Evolutionary conservation across 2,113 vertebrate genomes (phyloP), one percentile per base, ranked within the genome.

Genomic region (Caracal caracal): DNA sequence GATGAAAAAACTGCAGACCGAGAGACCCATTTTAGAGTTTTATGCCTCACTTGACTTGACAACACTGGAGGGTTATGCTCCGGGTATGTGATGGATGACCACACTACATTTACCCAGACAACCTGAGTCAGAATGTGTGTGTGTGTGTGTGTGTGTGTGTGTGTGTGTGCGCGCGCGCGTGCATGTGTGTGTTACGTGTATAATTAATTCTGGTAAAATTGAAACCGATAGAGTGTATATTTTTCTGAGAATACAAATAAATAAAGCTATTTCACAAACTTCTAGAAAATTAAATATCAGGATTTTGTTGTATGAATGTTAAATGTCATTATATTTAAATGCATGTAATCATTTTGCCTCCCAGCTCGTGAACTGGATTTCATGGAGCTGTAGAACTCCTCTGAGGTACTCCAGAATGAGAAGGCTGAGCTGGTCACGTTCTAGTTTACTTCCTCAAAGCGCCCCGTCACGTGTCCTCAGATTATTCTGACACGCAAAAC

Each of bases 131-230:
- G 28, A 66, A 17, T 33, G 10, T 6, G 20, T 33, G 78, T 16
- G 9, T 43, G 20, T 37, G 70, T 35, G 68, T 15, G 24, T 3
- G 26, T 2, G 8, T 12, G 0, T 26, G 12, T 26, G 3, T 70
- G 68, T 65, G 15, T 61, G 51, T 83, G 22, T 71, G 30, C 79
- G 40, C 5, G 37, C 3, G 40, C 40, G 5, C 1, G 40, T 59
- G 51, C 22, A 13, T n/a, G 26, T 78, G 19, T 84, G 81, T 90
- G 63, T 47, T 59, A 83, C 73, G 9, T 59, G 56, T 22, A n/a
- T 16, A 65, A 30, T 90, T 78, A 78, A 33, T 53, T 95, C 17
- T 40, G 15, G 15, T 37, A 68, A 79, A 94, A n/a, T n/a, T 49
- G 11, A 5, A 78, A 79, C 37, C 22, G 66, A 5, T 73, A 80